These are phyloP conservation scores for Antrozous pallidus DNA, from an alignment of 2,797 vertebrate species.

Conservation along the genomic window DNA sequence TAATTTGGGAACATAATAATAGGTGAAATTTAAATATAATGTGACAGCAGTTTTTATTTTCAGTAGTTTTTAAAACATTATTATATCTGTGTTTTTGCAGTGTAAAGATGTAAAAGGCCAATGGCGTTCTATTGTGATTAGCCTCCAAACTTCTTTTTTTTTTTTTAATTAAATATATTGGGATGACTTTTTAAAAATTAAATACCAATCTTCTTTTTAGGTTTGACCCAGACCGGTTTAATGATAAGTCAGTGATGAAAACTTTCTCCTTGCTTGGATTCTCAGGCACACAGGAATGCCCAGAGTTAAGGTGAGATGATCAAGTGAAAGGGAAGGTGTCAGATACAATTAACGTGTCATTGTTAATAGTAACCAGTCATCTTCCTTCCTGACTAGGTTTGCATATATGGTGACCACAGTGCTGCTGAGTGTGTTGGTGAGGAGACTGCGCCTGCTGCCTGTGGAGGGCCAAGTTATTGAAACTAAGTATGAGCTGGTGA, in stretches of 20 bases:
- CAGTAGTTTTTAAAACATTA: neutral
- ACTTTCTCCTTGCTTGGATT: conserved; percentile 94
- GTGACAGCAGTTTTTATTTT: neutral
- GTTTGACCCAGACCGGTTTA: conserved; percentile 94
- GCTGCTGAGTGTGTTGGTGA: conserved; percentile 90
- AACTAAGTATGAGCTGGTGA: conserved; percentile 93
- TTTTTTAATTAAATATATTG: neutral
- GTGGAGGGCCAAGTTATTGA: conserved; percentile 90
- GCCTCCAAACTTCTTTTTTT: neutral
- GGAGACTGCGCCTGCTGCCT: conserved; percentile 86
- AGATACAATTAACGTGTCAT: neutral
- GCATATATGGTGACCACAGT: conserved; percentile 92
- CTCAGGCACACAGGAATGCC: conserved; percentile 93
- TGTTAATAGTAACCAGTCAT: conserved; percentile 23
- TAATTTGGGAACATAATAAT: conserved; percentile 17
- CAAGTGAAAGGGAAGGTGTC: neutral
- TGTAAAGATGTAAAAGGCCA: neutral
- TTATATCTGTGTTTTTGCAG: neutral
- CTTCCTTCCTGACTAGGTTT: conserved; percentile 85
- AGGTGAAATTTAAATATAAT: neutral
- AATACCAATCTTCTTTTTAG: conserved; percentile 78
- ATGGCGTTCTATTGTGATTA: neutral
- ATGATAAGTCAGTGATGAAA: conserved; percentile 87
- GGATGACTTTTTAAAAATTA: neutral
- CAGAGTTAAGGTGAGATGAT: conserved; percentile 90